Percentiles rank a stretch among this genome's conserved stretches.
These are phyloP conservation scores for Allolobophora icterica DNA, from an alignment of 2,888 invertebrate genomes.

Conservation along the genomic window DNA sequence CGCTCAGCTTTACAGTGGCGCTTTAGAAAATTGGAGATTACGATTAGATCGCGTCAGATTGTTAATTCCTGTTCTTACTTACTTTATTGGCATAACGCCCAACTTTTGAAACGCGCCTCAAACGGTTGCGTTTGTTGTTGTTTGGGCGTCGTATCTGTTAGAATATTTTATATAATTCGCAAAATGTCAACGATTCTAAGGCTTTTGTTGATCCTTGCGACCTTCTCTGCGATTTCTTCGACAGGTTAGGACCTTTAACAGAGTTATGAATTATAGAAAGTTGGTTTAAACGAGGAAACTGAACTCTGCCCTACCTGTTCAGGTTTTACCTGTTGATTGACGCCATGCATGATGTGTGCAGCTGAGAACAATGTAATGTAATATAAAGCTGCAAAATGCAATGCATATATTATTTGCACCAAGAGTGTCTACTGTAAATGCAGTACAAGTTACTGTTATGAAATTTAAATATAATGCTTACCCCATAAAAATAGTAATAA, in stretches of 20 bases:
- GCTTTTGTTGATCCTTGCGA: not conserved
- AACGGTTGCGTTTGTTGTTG: conserved; percentile 6
- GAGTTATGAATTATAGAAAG: not conserved
- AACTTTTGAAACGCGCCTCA: not conserved
- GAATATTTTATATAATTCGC: not conserved
- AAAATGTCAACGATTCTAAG: not conserved
- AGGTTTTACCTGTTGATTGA: not conserved
- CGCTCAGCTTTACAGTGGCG: no score
- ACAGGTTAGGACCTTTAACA: not conserved
- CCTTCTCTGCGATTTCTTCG: not conserved
- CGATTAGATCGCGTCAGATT: not conserved
- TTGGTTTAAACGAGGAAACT: not conserved
- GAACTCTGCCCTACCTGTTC: not conserved
- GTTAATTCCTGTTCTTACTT: not conserved
- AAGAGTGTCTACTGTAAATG: not conserved
- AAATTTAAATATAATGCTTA: no score
- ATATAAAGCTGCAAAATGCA: not conserved
- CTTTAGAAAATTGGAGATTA: no score
- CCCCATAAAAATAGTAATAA: no score
- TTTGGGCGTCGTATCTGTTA: not conserved
- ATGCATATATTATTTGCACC: not conserved
- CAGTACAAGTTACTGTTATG: not conserved
- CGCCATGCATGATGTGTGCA: not conserved
- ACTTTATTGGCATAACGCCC: not conserved
- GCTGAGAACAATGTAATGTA: not conserved